These are phyloP conservation scores for Pogonus chalceus DNA, from an alignment of 1,140 invertebrate genomes.

Conservation along the genomic window DNA sequence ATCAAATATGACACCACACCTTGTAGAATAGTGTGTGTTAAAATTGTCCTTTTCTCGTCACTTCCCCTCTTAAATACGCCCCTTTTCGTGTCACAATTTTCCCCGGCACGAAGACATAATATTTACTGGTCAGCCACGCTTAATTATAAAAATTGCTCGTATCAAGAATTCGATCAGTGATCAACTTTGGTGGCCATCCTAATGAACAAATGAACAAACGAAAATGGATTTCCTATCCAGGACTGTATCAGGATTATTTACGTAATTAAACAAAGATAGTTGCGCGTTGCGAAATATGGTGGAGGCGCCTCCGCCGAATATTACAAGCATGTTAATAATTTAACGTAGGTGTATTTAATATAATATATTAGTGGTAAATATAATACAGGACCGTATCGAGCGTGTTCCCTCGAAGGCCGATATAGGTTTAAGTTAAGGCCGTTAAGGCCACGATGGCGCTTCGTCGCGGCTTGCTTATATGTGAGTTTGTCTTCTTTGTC, in stretches of 20 bases:
- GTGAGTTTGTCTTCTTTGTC: slow-evolving; percentile 6
- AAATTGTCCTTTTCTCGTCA: background rate
- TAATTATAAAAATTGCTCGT: background rate
- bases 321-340: no score
- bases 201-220: background rate
- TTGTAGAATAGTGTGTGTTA: background rate
- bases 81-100: background rate
- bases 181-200: background rate
- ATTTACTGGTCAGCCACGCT: background rate
- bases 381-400: background rate
- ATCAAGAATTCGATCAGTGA: background rate
- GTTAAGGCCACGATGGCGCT: background rate
- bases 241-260: no score
- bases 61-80: background rate
- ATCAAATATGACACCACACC: background rate
- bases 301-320: no score
- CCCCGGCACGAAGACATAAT: background rate
- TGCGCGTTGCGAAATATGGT: no score
- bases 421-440: slow-evolving; percentile 5
- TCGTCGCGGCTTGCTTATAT: background rate
- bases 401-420: background rate
- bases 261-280: no score
- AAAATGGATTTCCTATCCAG: no score
- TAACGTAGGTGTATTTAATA: no score
- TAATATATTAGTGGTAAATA: no score